A percentile compares a stretch with the other conserved stretches of the same genome.
phyloP scores from a whole-genome alignment of 2,113 vertebrate genomes.

The Melanocharis versteri region DNA sequence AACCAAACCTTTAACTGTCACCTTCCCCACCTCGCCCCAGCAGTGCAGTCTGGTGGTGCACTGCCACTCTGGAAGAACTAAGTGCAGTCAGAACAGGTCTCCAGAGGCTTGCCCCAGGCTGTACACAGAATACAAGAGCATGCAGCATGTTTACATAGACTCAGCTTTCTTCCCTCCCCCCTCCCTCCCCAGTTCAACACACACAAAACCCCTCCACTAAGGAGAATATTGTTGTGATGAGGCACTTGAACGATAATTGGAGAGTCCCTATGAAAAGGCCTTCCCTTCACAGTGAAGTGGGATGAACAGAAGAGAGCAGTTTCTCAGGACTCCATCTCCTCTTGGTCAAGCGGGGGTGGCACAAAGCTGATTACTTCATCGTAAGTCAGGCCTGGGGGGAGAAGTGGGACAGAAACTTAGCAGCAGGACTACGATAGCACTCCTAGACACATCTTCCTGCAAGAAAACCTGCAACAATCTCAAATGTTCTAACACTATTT shows the following conservation, averaged over 20 bases:
- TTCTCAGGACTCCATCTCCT: constrained; percentile 95
- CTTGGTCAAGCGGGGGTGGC: constrained; percentile 86
- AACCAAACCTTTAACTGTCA: not conserved
- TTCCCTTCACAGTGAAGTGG: constrained; percentile 78
- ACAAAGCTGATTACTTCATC: constrained; percentile 93
- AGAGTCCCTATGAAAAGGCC: constrained; percentile 74
- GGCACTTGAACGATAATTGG: constrained; percentile 87
- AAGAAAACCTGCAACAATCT: not conserved
- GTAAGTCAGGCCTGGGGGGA: constrained; percentile 85
- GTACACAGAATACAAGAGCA: constrained; percentile 66
- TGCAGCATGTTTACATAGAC: constrained; percentile 61
- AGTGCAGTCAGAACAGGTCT: constrained; percentile 17
- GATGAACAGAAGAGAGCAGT: constrained; percentile 38
- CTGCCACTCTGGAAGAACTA: not conserved
- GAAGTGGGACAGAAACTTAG: not conserved
- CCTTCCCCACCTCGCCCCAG: constrained; percentile 7
- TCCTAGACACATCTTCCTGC: not conserved
- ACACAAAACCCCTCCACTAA: constrained; percentile 69
- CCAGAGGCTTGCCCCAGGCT: constrained; percentile 32
- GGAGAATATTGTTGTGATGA: constrained; percentile 81
- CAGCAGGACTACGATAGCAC: not conserved
- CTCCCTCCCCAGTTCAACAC: constrained; percentile 9
- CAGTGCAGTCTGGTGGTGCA: not conserved
- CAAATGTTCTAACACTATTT: not conserved
- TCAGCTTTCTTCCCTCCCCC: constrained; percentile 40